Conservation (phyloP, 2,113 vertebrate species). For the Zosterops japonicus region DNA sequence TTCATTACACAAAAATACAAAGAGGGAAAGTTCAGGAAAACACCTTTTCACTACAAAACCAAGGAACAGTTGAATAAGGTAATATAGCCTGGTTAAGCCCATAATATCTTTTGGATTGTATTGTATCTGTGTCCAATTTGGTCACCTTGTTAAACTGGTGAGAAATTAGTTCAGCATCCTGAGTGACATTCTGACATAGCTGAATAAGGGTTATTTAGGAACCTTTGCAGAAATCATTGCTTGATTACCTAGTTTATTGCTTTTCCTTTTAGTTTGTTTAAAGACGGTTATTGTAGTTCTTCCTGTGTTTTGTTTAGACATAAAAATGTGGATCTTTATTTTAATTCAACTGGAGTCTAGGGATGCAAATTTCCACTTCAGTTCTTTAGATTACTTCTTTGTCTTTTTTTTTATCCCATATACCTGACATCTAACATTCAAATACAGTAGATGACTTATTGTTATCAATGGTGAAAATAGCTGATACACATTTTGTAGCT, state of each 20-base stretch:
- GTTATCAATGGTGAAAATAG: neutral
- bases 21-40: conserved; percentile 86
- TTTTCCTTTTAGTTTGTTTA: neutral
- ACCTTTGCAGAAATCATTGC: neutral
- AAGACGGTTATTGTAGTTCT: neutral
- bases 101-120: neutral
- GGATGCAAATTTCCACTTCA: neutral
- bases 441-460: neutral
- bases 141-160: neutral
- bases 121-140: neutral
- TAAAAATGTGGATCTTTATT: neutral
- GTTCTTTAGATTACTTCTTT: neutral
- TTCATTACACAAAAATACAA: conserved; percentile 93
- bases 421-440: neutral
- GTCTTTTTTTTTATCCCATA: rapidly evolving
- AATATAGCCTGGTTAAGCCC: neutral
- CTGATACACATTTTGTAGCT: neutral
- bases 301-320: neutral
- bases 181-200: neutral
- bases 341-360: neutral
- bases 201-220: neutral
- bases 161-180: neutral
- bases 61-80: conserved; percentile 92
- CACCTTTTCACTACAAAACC: conserved; percentile 70
- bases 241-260: neutral